phyloP scores from a whole-genome alignment of 2,888 invertebrate species.

The Ecliptopera silaceata region DNA sequence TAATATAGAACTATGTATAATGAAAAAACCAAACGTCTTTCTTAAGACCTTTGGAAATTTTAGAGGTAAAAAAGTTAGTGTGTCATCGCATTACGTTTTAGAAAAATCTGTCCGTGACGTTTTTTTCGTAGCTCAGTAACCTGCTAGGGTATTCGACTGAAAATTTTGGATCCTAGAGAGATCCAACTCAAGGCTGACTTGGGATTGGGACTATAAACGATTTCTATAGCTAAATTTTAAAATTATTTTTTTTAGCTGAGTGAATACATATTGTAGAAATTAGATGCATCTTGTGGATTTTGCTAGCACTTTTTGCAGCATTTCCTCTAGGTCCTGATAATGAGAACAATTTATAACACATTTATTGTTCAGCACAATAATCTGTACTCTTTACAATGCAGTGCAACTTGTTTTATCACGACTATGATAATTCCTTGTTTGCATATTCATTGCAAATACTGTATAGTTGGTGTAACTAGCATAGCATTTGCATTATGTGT shows the following conservation, averaged over 20 bases:
- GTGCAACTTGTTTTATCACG: constrained; percentile 22
- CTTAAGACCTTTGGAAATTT: neutral
- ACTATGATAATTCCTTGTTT: constrained; percentile 36
- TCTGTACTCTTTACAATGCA: constrained; percentile 5
- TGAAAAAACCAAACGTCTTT: constrained; percentile 2
- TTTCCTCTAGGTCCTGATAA: constrained; percentile 7
- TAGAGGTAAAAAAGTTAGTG: neutral
- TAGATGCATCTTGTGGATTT: too few species aligned
- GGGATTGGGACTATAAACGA: too few species aligned
- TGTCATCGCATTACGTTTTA: constrained; percentile 9
- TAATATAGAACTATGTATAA: neutral
- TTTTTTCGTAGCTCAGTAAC: too few species aligned
- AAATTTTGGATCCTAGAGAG: too few species aligned
- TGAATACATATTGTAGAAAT: too few species aligned
- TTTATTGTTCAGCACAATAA: neutral
- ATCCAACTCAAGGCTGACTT: too few species aligned
- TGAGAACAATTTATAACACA: neutral
- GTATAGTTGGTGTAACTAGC: constrained; percentile 4
- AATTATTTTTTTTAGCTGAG: too few species aligned
- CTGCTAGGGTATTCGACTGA: too few species aligned
- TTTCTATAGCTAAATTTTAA: too few species aligned
- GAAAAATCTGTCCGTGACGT: neutral
- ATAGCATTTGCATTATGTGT: constrained; percentile 8
- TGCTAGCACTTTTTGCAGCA: too few species aligned
- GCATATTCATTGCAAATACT: constrained; percentile 30